Evolutionary conservation across 2,888 invertebrate species (phyloP).

Genomic region (Ormyrus rosae): DNA sequence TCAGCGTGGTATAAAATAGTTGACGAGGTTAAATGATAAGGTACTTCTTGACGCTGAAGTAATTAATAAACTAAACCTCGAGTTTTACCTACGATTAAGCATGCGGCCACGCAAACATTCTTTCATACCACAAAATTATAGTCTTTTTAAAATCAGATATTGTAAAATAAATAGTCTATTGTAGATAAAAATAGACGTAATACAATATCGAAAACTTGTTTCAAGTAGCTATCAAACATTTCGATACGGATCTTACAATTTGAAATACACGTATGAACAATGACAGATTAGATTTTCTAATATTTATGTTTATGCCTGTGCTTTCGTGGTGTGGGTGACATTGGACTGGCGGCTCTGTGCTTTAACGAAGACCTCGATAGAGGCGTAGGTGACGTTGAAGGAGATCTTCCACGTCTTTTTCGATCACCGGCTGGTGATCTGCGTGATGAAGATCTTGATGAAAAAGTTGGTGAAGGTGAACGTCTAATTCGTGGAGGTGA

Average conservation of each 20-base stretch:
- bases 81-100: conserved; percentile 18
- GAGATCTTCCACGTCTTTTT: conserved; percentile 70
- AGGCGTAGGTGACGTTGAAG: conserved; percentile 73
- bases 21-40: background rate
- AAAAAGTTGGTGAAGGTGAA: conserved; percentile 72
- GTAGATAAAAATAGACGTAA: background rate
- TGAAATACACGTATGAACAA: conserved; percentile 6
- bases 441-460: conserved; percentile 65
- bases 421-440: conserved; percentile 67
- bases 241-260: conserved; percentile 9
- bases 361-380: conserved; percentile 68
- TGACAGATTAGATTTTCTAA: conserved; percentile 62
- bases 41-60: background rate
- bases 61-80: conserved; percentile 30
- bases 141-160: conserved; percentile 21
- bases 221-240: background rate
- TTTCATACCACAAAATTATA: conserved; percentile 10
- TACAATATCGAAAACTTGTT: conserved; percentile 10
- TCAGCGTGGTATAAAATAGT: conserved; percentile 34
- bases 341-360: conserved; percentile 70
- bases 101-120: conserved; percentile 13
- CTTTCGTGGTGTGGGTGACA: conserved; percentile 77
- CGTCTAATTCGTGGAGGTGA: conserved; percentile 72
- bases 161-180: conserved; percentile 4
- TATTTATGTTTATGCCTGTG: conserved; percentile 79